Base-by-base conservation (phyloP, 1,140 invertebrate genomes). In the Papilio helenus region DNA sequence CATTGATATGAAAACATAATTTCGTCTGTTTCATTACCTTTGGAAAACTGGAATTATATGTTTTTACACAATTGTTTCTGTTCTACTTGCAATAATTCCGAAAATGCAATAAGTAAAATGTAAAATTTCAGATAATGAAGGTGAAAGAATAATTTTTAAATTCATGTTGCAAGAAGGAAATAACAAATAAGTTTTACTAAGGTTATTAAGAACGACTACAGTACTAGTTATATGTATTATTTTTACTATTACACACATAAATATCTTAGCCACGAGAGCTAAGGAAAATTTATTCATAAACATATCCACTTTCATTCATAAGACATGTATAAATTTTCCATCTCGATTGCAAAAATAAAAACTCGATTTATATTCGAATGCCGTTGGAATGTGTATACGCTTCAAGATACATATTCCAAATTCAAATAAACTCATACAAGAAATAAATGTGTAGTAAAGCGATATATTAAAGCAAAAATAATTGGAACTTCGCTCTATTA, bases 321-420 rank as follows among this genome's bases (percentile, higher is more conserved):
- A 10, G 55, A 61, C 34, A 77, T 77, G 76, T 77, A 77, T 77
- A 77, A 61, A 77, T 77, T 61, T 77, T 77, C 44, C 76, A 65
- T 65, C 42, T 77, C 76, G 34, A 58, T 61, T 58, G 76, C 39
- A 77, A 44, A 77, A 51, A 58, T 65, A 77, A 65, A 77, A 77
- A 77, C 76, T 77, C 76, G 55, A 77, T 77, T 77, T 77, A 77
- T 77, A 77, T 77, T 77, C 74, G 51, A 39, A 55, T 49, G 74
- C 26, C 61, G 61, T 65, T 5, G 12, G 61, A 65, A 65, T 65
- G 61, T 65, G 58, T 12, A 14, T 65, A 65, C 23, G 61, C 26
- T 65, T 65, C 61, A 14, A 65, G 61, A 65, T 34, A 29, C 26
- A 1, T 65, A 10, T 9, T 61, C 26, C 58, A 58, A 58, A 20